A percentile compares a stretch with the other conserved stretches of the same genome.
Evolutionary conservation across 1,140 invertebrate genomes (phyloP).

Genomic region (Periplaneta americana): DNA sequence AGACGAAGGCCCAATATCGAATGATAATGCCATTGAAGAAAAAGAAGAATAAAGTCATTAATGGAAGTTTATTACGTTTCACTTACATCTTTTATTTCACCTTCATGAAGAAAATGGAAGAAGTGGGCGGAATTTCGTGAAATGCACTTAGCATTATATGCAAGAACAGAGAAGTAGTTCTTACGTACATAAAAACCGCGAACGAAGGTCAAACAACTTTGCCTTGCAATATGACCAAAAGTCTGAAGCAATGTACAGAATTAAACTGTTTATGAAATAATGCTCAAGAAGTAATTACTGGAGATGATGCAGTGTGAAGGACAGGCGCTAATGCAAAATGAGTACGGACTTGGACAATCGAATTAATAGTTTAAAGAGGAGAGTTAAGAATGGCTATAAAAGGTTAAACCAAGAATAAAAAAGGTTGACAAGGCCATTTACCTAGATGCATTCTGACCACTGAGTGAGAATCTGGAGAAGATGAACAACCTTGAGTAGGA

Average conservation of each 20-base stretch:
- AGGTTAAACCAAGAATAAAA: not conserved
- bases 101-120: not conserved
- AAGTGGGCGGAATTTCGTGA: not conserved
- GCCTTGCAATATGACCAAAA: not conserved
- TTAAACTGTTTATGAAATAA: not conserved
- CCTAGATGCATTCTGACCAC: not conserved
- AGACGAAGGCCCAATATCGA: too few relatives aligned
- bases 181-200: not conserved
- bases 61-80: too few relatives aligned
- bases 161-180: not conserved
- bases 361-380: not conserved
- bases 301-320: not conserved
- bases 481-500: not conserved
- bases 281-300: not conserved
- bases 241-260: not conserved
- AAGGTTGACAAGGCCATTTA: not conserved
- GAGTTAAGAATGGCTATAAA: not conserved
- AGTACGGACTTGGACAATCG: not conserved
- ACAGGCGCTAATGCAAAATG: not conserved
- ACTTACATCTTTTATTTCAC: too few relatives aligned
- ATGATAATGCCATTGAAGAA: too few relatives aligned
- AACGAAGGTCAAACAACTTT: not conserved
- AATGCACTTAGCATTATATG: not conserved
- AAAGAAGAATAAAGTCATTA: too few relatives aligned
- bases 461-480: not conserved